Conservation (phyloP, 2,113 vertebrate genomes). For the Nothocercus nigrocapillus region DNA sequence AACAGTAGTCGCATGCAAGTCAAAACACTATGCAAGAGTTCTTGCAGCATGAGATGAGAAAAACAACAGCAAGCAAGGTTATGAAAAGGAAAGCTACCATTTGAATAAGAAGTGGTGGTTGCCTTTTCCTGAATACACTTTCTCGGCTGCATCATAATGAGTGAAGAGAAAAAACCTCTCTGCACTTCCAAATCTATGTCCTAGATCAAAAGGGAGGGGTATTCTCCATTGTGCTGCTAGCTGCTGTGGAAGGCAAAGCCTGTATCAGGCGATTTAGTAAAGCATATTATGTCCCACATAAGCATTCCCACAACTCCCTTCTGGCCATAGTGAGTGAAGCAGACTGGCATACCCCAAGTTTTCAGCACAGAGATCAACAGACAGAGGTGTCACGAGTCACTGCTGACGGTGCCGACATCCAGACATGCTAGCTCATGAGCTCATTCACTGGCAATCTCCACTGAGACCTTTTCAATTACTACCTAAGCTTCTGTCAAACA, state of each 20-base stretch:
- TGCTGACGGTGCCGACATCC: neutral
- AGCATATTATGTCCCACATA: rapidly evolving
- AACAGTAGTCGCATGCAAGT: neutral
- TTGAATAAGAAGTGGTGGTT: neutral
- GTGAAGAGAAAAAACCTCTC: neutral
- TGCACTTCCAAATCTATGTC: rapidly evolving
- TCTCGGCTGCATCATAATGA: neutral
- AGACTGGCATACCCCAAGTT: neutral
- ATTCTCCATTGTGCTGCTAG: neutral
- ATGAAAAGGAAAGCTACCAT: neutral
- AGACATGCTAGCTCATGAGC: neutral
- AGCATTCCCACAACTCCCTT: neutral
- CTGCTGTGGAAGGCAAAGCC: neutral
- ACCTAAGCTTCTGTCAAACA: neutral
- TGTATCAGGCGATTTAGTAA: neutral
- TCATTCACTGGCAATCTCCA: neutral
- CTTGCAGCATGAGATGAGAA: neutral
- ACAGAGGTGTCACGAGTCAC: neutral
- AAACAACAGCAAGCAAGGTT: neutral
- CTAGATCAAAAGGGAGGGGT: neutral
- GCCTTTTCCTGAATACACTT: neutral
- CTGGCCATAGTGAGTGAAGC: neutral
- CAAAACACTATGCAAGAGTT: neutral
- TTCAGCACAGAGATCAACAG: neutral
- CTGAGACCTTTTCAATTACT: neutral